These are phyloP conservation scores for Nannoperca obscura DNA, from an alignment of 2,797 vertebrate genomes.

Conservation along the genomic window DNA sequence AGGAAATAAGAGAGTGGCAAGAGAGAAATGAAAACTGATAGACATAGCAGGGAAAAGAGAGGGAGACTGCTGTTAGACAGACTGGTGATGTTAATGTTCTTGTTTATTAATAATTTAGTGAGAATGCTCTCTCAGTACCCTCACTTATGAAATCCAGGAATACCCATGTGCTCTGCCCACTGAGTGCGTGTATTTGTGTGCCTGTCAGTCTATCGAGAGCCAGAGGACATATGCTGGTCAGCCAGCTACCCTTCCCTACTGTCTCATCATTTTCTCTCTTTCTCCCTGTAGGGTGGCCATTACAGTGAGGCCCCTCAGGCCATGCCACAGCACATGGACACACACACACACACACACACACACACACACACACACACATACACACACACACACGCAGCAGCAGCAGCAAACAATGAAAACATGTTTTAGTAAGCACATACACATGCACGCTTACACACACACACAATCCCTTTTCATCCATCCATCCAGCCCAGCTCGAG, in stretches of 20 bases:
- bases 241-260: constrained; percentile 63
- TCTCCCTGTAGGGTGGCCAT: constrained; percentile 74
- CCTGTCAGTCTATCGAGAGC: constrained; percentile 63
- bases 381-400: constrained; percentile 13
- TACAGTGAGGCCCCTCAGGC: constrained; percentile 67
- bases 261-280: constrained; percentile 73
- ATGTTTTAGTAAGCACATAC: constrained; percentile 23
- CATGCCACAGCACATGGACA: constrained; percentile 45
- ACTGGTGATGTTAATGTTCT: constrained; percentile 26
- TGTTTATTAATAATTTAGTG: constrained; percentile 54
- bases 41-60: constrained; percentile 5
- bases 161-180: constrained; percentile 17
- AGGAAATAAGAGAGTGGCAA: constrained; percentile 12
- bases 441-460: background rate
- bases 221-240: constrained; percentile 72
- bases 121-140: constrained; percentile 13
- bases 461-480: constrained; percentile 26
- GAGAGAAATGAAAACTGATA: constrained; percentile 24
- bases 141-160: constrained; percentile 42
- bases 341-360: constrained; percentile 26
- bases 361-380: constrained; percentile 26
- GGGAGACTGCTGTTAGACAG: background rate
- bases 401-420: constrained; percentile 44
- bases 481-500: constrained; percentile 67
- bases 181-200: constrained; percentile 40